Percentiles rank a stretch among this genome's conserved stretches.
Conservation (phyloP, 2,113 vertebrate genomes). For the Seriola rivoliana region DNA sequence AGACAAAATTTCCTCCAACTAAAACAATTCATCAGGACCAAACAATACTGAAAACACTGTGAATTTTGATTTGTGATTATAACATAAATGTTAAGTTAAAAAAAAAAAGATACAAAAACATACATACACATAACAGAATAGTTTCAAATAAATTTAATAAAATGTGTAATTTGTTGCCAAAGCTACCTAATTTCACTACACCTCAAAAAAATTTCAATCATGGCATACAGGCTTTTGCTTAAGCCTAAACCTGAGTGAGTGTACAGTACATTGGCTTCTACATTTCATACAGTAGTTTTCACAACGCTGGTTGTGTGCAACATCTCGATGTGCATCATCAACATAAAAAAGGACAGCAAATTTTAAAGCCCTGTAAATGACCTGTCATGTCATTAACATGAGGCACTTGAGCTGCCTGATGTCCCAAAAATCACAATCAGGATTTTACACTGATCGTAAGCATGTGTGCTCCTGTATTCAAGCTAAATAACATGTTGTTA, state of each 20-base stretch:
- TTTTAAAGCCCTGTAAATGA: constrained; percentile 47
- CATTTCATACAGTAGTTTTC: constrained; percentile 29
- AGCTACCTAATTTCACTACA: constrained; percentile 3
- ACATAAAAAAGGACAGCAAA: constrained; percentile 9
- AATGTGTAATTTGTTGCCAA: constrained; percentile 14
- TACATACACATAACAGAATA: constrained; percentile 10
- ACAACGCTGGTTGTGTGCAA: constrained; percentile 15
- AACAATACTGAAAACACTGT: constrained; percentile 17
- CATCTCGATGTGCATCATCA: constrained; percentile 9
- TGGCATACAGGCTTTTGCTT: constrained; percentile 47
- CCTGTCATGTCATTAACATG: constrained; percentile 18
- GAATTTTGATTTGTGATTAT: neutral
- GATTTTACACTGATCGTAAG: constrained; percentile 15
- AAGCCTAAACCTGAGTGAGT: constrained; percentile 72
- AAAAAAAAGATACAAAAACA: constrained; percentile 24
- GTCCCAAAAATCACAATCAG: neutral
- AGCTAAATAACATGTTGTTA: neutral
- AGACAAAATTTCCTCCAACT: constrained; percentile 2
- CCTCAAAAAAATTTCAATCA: constrained; percentile 19
- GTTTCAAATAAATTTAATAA: constrained; percentile 27
- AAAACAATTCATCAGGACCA: constrained; percentile 14
- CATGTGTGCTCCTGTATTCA: constrained; percentile 14
- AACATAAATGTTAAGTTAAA: constrained; percentile 13
- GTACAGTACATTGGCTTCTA: constrained; percentile 56
- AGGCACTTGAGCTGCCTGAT: constrained; percentile 53